Base-by-base conservation (phyloP, 2,888 invertebrate genomes). In the Megastigmus dorsalis region DNA sequence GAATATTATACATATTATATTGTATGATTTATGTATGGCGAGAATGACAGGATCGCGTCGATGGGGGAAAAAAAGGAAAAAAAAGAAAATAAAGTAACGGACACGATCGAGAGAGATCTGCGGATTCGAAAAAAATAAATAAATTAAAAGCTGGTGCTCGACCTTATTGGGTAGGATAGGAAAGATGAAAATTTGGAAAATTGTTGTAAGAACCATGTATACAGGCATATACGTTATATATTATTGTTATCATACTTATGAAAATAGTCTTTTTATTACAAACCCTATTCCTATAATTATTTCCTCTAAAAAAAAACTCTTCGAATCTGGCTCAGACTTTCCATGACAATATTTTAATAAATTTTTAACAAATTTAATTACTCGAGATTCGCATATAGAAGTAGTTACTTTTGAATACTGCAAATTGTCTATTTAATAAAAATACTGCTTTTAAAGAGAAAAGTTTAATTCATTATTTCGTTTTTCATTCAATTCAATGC, bases 171-270 rank as follows among this genome's bases (percentile, higher is more conserved):
- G 57, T 76, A 86, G 82, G 77, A 72, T 85, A 84, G 80, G 74
- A 77, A 78, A 77, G 77, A 78, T 73, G 72, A 78, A 81, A 79
- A 74, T 78, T 81, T 80, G 75, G 78, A 80, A n/a, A 83, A 80
- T 83, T 82, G 82, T 83, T 84, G 80, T 82, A 81, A 81, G 80
- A 81, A 81, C 78, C 81, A 82, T 83, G 82, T 82, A 82, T 79
- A 81, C 81, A 81, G 74, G 67, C 78, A 81, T 80, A 79, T 74
- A 78, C 74, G 81, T 82, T 81, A 82, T 81, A 83, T 81, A 82
- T 84, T 82, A 83, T 83, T 86, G 83, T 84, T 84, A 84, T 84
- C 83, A 82, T 78, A 82, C 78, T 80, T 80, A 80, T 81, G 75
- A 81, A 67, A 78, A 69, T 48, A 15, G 62, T 76, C n/a, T 76